Conservation (phyloP, 2,888 invertebrate genomes). For the Lingula anatina region DNA sequence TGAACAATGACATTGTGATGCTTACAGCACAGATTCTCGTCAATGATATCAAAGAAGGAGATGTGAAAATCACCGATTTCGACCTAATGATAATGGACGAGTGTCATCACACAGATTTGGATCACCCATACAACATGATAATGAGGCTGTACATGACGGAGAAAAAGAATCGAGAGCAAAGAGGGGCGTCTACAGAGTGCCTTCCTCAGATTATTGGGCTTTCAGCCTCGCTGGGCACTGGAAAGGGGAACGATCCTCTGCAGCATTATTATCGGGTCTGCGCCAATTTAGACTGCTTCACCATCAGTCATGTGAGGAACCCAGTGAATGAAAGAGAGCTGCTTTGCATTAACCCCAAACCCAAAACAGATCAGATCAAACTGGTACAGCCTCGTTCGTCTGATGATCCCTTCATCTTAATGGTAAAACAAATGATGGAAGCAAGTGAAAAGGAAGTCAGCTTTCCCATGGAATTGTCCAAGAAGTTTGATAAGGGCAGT, state of each 20-base stretch:
- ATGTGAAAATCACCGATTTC: slow-evolving; percentile 6
- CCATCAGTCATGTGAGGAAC: not conserved
- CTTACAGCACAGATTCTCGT: too few relatives aligned
- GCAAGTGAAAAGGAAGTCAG: too few relatives aligned
- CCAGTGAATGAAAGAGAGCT: not conserved
- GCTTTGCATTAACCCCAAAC: not conserved
- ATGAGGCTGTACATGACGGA: slow-evolving; percentile 6
- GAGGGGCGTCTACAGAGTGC: too few relatives aligned
- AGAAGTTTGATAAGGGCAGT: too few relatives aligned
- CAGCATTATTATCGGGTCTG: not conserved
- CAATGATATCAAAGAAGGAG: too few relatives aligned
- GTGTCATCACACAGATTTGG: slow-evolving; percentile 12
- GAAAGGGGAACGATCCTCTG: not conserved
- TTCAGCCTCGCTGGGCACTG: not conserved
- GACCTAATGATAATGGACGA: slow-evolving; percentile 13
- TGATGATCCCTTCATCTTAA: too few relatives aligned
- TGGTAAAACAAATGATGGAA: too few relatives aligned
- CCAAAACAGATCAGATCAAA: not conserved
- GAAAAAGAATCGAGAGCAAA: not conserved
- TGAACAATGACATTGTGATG: too few relatives aligned
- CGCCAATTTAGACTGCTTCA: not conserved
- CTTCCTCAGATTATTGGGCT: not conserved
- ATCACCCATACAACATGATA: slow-evolving; percentile 13
- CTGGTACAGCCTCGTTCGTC: not conserved
- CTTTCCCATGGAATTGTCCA: too few relatives aligned